Conservation (phyloP, 2,113 vertebrate genomes). For the Megaleporinus macrocephalus region DNA sequence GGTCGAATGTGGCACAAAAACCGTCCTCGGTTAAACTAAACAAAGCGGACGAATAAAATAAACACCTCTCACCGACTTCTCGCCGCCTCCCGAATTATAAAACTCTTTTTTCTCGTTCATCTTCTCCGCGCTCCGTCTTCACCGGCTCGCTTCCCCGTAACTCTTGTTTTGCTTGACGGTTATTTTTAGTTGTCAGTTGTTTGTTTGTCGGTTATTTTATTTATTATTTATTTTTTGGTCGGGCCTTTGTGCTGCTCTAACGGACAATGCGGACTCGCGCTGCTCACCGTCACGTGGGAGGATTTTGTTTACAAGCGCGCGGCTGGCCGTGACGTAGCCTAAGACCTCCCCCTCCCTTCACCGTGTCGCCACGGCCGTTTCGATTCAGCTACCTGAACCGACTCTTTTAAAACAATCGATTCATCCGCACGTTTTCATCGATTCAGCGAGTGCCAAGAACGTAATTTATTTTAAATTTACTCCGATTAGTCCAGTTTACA, state of each 20-base stretch:
- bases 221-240: background rate
- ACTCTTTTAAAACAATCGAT: background rate
- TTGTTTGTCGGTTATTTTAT: background rate
- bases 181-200: background rate
- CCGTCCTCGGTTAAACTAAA: background rate
- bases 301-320: slow-evolving; percentile 88
- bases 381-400: background rate
- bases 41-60: background rate
- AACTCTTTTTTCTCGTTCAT: background rate
- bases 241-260: slow-evolving; percentile 47
- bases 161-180: background rate
- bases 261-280: slow-evolving; percentile 70
- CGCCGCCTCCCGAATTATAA: background rate
- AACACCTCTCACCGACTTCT: background rate
- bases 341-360: background rate
- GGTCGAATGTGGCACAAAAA: background rate
- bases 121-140: slow-evolving; percentile 6
- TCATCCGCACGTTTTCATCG: background rate
- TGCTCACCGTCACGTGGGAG: slow-evolving; percentile 78
- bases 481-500: too few species aligned
- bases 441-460: background rate
- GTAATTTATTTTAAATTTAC: too few species aligned
- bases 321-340: slow-evolving; percentile 19
- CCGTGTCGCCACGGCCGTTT: too few species aligned
- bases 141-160: slow-evolving; percentile 31